A percentile compares a stretch with the other conserved stretches of the same genome.
Evolutionary conservation across 1,140 invertebrate species (phyloP).

Genomic region (Drosophila eugracilis): DNA sequence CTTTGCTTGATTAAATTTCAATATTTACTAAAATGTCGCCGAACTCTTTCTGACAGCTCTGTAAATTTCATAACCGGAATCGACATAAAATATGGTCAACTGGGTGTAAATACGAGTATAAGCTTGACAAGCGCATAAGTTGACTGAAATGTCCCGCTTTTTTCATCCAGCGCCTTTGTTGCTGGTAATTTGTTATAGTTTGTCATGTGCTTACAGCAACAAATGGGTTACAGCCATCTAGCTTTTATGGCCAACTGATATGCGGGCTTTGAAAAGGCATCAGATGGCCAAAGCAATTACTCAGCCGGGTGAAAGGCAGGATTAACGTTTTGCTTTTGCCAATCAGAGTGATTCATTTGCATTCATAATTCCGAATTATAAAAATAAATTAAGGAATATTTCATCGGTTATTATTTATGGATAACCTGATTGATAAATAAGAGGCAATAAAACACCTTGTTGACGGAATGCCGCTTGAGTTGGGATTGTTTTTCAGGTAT

Average conservation of each 20-base stretch:
- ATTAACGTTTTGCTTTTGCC: conserved; percentile 30
- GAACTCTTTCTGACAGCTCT: conserved; percentile 83
- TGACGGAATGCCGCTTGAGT: no score
- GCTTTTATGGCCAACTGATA: conserved; percentile 30
- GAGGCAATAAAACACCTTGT: not conserved
- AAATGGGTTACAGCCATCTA: conserved; percentile 12
- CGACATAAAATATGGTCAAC: conserved; percentile 83
- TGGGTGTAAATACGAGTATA: conserved; percentile 74
- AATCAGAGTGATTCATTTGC: conserved; percentile 32
- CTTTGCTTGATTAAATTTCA: conserved; percentile 84
- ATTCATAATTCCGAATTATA: conserved; percentile 23
- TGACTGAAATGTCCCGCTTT: conserved; percentile 44
- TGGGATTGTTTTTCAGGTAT: not conserved
- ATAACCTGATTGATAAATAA: conserved; percentile 4
- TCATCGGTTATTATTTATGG: conserved; percentile 12
- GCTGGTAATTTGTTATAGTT: conserved; percentile 53
- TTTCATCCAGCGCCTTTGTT: conserved; percentile 1
- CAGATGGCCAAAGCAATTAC: conserved; percentile 39
- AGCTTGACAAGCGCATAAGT: conserved; percentile 72
- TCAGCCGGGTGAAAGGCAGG: conserved; percentile 11
- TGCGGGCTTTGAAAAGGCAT: conserved; percentile 12
- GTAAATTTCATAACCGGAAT: conserved; percentile 83
- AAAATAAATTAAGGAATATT: not conserved
- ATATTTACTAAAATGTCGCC: conserved; percentile 84
- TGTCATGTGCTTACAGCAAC: conserved; percentile 43